These are phyloP conservation scores for Dynastes hyllus DNA, from an alignment of 2,888 invertebrate genomes.

Conservation along the genomic window DNA sequence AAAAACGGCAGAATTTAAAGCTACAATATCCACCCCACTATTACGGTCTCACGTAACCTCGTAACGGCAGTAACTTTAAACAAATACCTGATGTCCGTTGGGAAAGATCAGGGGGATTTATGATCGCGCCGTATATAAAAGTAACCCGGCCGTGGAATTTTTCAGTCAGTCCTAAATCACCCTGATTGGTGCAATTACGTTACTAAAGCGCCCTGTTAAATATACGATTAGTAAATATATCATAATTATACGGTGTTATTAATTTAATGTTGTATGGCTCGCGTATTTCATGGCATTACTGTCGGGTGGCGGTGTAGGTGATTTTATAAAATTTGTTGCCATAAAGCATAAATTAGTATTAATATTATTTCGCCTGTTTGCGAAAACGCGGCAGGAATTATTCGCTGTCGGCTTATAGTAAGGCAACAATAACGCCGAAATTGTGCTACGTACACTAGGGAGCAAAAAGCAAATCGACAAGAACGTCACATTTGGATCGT, in stretches of 20 bases:
- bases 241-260: conserved; percentile 39
- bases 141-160: neutral
- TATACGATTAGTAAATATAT: conserved; percentile 41
- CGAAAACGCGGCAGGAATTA: conserved; percentile 12
- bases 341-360: conserved; percentile 33
- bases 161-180: conserved; percentile 19
- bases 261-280: conserved; percentile 38
- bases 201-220: conserved; percentile 2
- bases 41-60: neutral
- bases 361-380: conserved; percentile 8
- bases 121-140: neutral
- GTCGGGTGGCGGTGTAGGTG: neutral
- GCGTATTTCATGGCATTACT: conserved; percentile 10
- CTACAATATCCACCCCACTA: too few relatives aligned
- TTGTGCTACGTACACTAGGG: neutral
- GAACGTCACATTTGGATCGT: too few relatives aligned
- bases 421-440: neutral
- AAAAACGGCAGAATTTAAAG: too few relatives aligned
- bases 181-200: conserved; percentile 28
- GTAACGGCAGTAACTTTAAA: conserved; percentile 5
- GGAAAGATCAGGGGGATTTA: conserved; percentile 8
- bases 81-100: neutral
- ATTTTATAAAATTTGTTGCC: conserved; percentile 19
- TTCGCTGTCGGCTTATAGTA: conserved; percentile 1
- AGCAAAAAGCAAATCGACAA: too few relatives aligned